Percentiles rank a stretch among this genome's conserved stretches.
phyloP scores from a whole-genome alignment of 2,113 vertebrate genomes.

The Menura novaehollandiae region DNA sequence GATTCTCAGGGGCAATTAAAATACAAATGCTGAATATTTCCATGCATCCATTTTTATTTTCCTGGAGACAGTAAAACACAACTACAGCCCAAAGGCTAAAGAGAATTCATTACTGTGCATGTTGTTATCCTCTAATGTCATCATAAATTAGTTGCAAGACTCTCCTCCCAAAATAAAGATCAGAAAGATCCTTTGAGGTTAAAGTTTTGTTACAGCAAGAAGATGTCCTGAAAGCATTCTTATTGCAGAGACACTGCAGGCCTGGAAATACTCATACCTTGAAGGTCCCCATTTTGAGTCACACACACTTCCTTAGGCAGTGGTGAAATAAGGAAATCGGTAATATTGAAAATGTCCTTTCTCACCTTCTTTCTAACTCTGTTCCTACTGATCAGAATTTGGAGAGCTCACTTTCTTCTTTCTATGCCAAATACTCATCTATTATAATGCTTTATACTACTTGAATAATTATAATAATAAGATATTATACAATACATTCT shows the following conservation, averaged over 20 bases:
- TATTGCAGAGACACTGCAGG: background rate
- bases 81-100: conserved; percentile 28
- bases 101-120: conserved; percentile 30
- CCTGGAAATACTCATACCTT: background rate
- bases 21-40: conserved; percentile 4
- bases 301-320: background rate
- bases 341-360: background rate
- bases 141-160: conserved; percentile 28
- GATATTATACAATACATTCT: background rate
- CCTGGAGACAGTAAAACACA: conserved; percentile 18
- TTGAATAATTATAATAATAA: background rate
- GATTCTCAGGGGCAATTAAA: conserved; percentile 14
- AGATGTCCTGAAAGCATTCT: background rate
- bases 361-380: background rate
- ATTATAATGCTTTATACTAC: background rate
- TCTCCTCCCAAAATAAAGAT: background rate
- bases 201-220: background rate
- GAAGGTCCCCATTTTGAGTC: background rate
- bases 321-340: background rate
- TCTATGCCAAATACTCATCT: background rate
- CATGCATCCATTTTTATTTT: background rate
- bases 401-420: background rate
- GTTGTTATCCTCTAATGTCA: conserved; percentile 31
- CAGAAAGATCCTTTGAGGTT: conserved; percentile 8
- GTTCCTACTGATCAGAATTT: background rate